Evolutionary conservation across 2,888 invertebrate genomes (phyloP), one percentile per base, ranked within the genome.

Genomic region (Protodeltote pygarga): DNA sequence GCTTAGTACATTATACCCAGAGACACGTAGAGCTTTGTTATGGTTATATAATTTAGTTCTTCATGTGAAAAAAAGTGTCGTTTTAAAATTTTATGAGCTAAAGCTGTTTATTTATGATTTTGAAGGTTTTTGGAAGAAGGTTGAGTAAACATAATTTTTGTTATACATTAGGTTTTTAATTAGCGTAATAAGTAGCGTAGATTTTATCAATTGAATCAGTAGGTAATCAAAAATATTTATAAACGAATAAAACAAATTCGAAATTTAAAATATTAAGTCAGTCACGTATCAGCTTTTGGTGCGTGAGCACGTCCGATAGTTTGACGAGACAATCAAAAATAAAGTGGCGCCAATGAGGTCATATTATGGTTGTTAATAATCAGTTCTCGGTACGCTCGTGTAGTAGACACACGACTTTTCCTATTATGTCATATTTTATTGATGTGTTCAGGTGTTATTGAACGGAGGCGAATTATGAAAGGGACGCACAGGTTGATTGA

Each of bases 261-360:
- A 21, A 48, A 58, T 45, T 45, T 28, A 52, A 55, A 62, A 4
- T 9, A 29, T 51, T 23, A 55, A 61, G 33, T 65, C 61, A 55
- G 72, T 81, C 81, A 83, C 81, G 79, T 76, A 58, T 38, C 5
- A 51, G 21, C 47, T 51, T 38, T 64, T 33, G 59, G 21, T 54
- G 71, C 82, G 83, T 84, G 84, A 74, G 63, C 77, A 77, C 80
- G 81, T 76, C 73, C 59, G 50, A 65, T 66, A 70, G 62, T 51
- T 50, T 35, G 65, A 64, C 64, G 67, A 71, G 68, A 79, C 80
- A 81, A 81, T 81, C 75, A 73, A 81, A 82, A 77, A 79, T 70
- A 77, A 79, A 80, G 79, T 75, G 75, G 75, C 67, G 58, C 47
- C 79, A 68, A 72, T 72, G 65, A 74, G 76, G 75, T 75, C 79